These are phyloP conservation scores for Dynastes maya DNA, from an alignment of 2,888 invertebrate genomes.

Conservation along the genomic window DNA sequence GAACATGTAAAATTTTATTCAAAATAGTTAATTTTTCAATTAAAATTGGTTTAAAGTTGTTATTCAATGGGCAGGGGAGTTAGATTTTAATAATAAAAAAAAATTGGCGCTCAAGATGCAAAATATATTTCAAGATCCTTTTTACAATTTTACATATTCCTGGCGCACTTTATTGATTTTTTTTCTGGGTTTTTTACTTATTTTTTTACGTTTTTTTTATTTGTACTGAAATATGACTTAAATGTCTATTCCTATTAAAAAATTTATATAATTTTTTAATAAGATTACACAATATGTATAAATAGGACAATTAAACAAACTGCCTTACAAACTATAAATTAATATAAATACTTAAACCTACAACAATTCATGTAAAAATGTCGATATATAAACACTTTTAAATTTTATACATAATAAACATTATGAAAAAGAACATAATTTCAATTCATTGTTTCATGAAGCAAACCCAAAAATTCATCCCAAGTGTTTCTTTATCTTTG, in stretches of 20 bases:
- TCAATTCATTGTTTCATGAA: conserved; percentile 44
- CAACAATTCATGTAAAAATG: conserved; percentile 59
- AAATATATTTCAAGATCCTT: conserved; percentile 67
- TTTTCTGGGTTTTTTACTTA: conserved; percentile 63
- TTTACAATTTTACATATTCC: conserved; percentile 64
- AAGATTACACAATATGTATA: conserved; percentile 64
- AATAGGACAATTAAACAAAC: conserved; percentile 62
- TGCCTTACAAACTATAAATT: conserved; percentile 66
- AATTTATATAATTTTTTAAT: conserved; percentile 64
- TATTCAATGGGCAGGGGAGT: too few species aligned
- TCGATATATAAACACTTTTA: conserved; percentile 56
- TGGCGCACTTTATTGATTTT: conserved; percentile 65
- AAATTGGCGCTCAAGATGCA: conserved; percentile 66
- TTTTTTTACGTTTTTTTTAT: conserved; percentile 63
- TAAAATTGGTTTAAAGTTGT: too few species aligned
- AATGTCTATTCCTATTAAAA: conserved; percentile 67
- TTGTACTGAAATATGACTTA: conserved; percentile 68
- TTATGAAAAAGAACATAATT: conserved; percentile 51
- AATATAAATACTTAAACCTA: conserved; percentile 67
- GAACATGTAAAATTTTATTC: too few species aligned
- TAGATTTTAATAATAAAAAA: conserved; percentile 52
- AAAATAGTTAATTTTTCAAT: too few species aligned
- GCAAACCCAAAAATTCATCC: conserved; percentile 45
- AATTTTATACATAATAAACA: conserved; percentile 51
- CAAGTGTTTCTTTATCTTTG: conserved; percentile 11